Evolutionary conservation across 2,797 vertebrate genomes (phyloP).

Genomic region (Neomorphus geoffroyi): DNA sequence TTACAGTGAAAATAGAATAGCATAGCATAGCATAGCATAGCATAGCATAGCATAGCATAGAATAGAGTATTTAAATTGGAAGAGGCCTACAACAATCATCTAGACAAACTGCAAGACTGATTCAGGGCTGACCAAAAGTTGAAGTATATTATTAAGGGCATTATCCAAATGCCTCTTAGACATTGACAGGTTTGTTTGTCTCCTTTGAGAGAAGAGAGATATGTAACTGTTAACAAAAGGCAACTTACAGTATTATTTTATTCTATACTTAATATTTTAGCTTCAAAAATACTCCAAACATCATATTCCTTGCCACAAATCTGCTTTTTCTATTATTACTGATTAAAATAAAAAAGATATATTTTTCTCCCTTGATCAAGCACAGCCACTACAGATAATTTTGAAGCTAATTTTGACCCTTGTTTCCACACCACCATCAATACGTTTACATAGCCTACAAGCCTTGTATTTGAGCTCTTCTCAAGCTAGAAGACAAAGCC

Average conservation of each 20-base stretch:
- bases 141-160: not conserved
- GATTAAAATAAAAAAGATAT: not conserved
- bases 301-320: not conserved
- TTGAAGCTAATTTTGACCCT: not conserved
- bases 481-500: not conserved
- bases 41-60: not conserved
- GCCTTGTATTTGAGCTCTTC: not conserved
- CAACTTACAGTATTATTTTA: not conserved
- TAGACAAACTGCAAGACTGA: not conserved
- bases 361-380: not conserved
- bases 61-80: not conserved
- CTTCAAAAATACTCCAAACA: not conserved
- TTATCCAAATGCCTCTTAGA: not conserved
- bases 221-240: not conserved
- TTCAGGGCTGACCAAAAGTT: not conserved
- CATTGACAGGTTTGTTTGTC: not conserved
- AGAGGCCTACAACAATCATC: not conserved
- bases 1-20: not conserved
- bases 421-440: not conserved
- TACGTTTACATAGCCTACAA: not conserved
- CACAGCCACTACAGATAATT: not conserved
- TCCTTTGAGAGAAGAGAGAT: not conserved
- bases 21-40: not conserved
- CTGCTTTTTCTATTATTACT: not conserved
- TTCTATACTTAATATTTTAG: not conserved